Conservation (phyloP, 2,113 vertebrate species). For the Glaucomys volans region DNA sequence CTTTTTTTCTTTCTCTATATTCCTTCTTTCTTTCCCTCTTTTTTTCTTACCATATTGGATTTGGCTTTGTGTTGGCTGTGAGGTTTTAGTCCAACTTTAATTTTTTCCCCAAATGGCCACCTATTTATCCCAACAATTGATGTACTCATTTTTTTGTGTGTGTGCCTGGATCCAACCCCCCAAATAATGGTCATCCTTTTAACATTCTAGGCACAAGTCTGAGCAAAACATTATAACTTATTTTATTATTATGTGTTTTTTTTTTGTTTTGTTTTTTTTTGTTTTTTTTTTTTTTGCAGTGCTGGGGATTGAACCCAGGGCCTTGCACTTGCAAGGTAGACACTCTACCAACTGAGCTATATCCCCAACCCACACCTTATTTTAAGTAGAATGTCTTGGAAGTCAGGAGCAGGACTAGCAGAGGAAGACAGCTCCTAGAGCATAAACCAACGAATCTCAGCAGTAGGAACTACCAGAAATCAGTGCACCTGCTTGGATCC, state of each 20-base stretch:
- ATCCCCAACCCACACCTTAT: too few species aligned
- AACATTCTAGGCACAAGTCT: neutral
- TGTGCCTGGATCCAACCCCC: neutral
- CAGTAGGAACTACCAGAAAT: neutral
- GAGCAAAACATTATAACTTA: neutral
- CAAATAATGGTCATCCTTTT: neutral
- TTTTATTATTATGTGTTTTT: too few species aligned
- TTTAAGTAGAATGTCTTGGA: neutral
- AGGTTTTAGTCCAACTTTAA: neutral
- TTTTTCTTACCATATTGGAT: neutral
- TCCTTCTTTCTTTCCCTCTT: neutral
- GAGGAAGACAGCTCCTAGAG: neutral
- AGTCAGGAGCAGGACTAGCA: neutral
- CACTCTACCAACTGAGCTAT: too few species aligned
- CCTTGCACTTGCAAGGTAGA: too few species aligned
- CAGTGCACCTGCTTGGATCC: neutral
- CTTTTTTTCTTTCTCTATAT: neutral
- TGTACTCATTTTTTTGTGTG: neutral
- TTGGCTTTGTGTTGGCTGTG: neutral
- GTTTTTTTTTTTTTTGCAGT: too few species aligned
- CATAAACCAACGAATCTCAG: too few species aligned
- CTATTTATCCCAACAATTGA: neutral
- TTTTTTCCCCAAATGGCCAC: neutral
- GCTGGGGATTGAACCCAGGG: too few species aligned
- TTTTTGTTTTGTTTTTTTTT: too few species aligned